Evolutionary conservation across 2,888 invertebrate genomes (phyloP), one percentile per base, ranked within the genome.

Genomic region (Trachelus stipa): DNA sequence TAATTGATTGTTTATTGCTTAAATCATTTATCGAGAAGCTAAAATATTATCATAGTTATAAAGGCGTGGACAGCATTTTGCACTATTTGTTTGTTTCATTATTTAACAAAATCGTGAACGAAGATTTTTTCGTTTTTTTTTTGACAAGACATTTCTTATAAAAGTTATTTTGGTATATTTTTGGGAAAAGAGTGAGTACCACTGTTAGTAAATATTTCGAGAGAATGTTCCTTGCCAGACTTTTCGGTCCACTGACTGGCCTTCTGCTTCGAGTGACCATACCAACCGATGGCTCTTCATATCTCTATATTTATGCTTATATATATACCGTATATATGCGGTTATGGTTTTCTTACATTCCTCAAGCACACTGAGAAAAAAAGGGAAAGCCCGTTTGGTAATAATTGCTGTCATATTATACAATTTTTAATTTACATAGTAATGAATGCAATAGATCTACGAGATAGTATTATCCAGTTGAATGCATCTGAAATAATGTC

Each of bases 211-310:
- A 71, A 34, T 30, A 71, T 71, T 71, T 71, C 31, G 71, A 34
- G 71, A 71, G 71, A 71, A 71, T 34, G 71, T 71, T 15, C 71
- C 71, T 71, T 15, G 71, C 71, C 71, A 33, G 71, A 71, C 31
- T 71, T 71, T 71, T 71, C 71, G 71, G 71, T 71, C 71, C 71
- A 71, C 71, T 30, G 71, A 71, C 71, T 34, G 71, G 71, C 71
- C 71, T 71, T 71, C 71, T 71, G 71, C 71, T 71, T 34, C 15
- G 30, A 71, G 71, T 71, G 71, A 34, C 71, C 71, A 34, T 30
- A 30, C 71, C 71, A 71, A 71, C 71, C 71, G 9, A 71, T 71
- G 33, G 31, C 71, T 71, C 15, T 34, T 71, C 34, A 71, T 34
- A 71, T 30, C 15, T 30, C 56, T 56, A 23, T 56, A 56, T 56